Conservation (phyloP, 2,888 invertebrate genomes). For the Campoplex capitator region DNA sequence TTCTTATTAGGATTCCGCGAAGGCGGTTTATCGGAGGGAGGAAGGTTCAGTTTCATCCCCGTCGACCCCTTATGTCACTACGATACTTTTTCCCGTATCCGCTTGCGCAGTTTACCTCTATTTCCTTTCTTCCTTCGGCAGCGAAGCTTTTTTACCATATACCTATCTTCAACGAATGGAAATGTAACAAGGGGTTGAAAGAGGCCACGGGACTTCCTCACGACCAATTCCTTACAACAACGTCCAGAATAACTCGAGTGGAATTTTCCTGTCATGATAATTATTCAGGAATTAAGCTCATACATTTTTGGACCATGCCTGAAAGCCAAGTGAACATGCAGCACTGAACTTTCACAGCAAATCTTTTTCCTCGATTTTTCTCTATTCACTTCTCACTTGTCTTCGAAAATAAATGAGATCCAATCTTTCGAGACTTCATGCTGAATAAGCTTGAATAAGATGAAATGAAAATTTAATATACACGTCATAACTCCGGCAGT, state of each 20-base stretch:
- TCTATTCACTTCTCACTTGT: constrained; percentile 29
- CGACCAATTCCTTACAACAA: constrained; percentile 34
- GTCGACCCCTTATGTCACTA: constrained; percentile 45
- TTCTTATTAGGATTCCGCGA: constrained; percentile 77
- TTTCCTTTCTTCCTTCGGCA: constrained; percentile 52
- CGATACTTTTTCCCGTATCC: constrained; percentile 30
- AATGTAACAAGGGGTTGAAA: constrained; percentile 65
- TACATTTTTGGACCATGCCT: constrained; percentile 2
- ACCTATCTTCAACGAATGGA: constrained; percentile 42
- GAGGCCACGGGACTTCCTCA: constrained; percentile 49
- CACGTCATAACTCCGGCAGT: constrained; percentile 38
- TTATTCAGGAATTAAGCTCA: constrained; percentile 62
- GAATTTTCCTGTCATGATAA: constrained; percentile 65
- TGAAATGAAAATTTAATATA: constrained; percentile 59
- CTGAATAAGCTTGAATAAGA: constrained; percentile 38
- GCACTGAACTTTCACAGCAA: constrained; percentile 48
- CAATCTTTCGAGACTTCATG: constrained; percentile 29
- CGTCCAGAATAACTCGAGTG: constrained; percentile 6
- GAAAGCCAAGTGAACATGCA: neutral
- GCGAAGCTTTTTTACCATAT: constrained; percentile 32
- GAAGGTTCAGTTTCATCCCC: constrained; percentile 65
- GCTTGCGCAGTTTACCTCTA: constrained; percentile 51
- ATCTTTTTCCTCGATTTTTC: constrained; percentile 18
- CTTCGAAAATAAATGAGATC: constrained; percentile 40
- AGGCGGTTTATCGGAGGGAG: constrained; percentile 73